These are phyloP conservation scores for Eupithecia dodoneata DNA, from an alignment of 2,888 invertebrate genomes.

Conservation along the genomic window DNA sequence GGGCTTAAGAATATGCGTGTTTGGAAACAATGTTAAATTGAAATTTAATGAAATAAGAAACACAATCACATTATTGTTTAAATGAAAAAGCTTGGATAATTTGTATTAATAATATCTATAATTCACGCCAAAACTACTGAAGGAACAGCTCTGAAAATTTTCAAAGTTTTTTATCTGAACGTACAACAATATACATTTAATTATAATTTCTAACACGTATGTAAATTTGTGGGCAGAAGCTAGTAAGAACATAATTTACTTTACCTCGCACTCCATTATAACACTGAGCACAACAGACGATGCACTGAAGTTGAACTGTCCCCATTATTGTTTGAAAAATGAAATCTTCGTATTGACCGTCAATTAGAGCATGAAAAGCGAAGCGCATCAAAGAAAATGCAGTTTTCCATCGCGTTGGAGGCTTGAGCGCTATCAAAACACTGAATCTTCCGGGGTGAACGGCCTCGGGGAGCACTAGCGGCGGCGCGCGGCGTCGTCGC, in stretches of 20 bases:
- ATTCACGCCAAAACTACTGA: neutral
- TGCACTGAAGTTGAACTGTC: slow-evolving; percentile 10
- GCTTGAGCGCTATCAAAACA: slow-evolving; percentile 83
- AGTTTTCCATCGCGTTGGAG: slow-evolving; percentile 78
- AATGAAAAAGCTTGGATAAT: neutral
- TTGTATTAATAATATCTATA: too few relatives aligned
- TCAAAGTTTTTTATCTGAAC: neutral
- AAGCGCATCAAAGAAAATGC: slow-evolving; percentile 81
- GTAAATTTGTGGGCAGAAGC: neutral
- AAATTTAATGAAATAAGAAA: neutral
- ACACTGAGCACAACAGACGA: slow-evolving; percentile 3
- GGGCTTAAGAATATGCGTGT: neutral
- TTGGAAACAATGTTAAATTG: neutral
- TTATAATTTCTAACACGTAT: neutral
- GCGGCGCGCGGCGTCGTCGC: slow-evolving; percentile 66
- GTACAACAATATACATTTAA: neutral
- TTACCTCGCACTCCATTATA: slow-evolving; percentile 2
- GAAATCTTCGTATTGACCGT: slow-evolving; percentile 63
- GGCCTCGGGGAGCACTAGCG: slow-evolving; percentile 69
- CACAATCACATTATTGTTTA: neutral
- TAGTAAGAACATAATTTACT: neutral
- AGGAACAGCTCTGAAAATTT: neutral
- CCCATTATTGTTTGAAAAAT: slow-evolving; percentile 47
- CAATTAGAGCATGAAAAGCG: slow-evolving; percentile 82
- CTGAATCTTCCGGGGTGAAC: slow-evolving; percentile 84